These are phyloP conservation scores for Silurus asotus DNA, from an alignment of 2,113 vertebrate species.

Conservation along the genomic window DNA sequence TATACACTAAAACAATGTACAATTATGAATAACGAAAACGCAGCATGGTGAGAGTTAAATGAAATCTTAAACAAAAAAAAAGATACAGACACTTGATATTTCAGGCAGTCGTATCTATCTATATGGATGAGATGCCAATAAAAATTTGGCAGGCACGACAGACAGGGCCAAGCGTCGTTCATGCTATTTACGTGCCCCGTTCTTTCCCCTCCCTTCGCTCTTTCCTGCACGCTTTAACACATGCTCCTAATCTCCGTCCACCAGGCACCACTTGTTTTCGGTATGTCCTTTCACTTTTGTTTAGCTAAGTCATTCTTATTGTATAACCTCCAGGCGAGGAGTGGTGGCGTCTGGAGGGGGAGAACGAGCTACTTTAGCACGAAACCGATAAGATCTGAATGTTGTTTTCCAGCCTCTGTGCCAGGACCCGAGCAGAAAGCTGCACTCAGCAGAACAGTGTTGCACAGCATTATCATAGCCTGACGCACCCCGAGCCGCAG, in stretches of 20 bases:
- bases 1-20: not conserved
- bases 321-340: conserved; percentile 28
- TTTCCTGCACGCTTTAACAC: conserved; percentile 48
- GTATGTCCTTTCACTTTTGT: conserved; percentile 46
- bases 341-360: conserved; percentile 6
- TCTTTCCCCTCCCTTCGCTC: conserved; percentile 16
- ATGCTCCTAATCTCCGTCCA: conserved; percentile 46
- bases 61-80: not conserved
- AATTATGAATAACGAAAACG: not conserved
- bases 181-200: conserved; percentile 20
- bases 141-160: not conserved
- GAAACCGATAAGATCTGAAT: conserved; percentile 39
- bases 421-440: conserved; percentile 34
- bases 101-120: not conserved
- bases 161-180: not conserved
- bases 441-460: conserved; percentile 36
- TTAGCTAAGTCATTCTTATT: conserved; percentile 48
- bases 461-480: conserved; percentile 25
- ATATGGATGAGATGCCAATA: conserved; percentile 9
- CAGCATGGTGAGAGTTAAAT: not conserved
- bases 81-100: not conserved
- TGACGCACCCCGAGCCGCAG: conserved; percentile 37
- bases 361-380: conserved; percentile 10
- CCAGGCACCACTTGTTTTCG: conserved; percentile 42
- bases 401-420: conserved; percentile 33